These are phyloP conservation scores for Aleiodes sp. DNA, from an alignment of 1,140 invertebrate species.

Conservation along the genomic window DNA sequence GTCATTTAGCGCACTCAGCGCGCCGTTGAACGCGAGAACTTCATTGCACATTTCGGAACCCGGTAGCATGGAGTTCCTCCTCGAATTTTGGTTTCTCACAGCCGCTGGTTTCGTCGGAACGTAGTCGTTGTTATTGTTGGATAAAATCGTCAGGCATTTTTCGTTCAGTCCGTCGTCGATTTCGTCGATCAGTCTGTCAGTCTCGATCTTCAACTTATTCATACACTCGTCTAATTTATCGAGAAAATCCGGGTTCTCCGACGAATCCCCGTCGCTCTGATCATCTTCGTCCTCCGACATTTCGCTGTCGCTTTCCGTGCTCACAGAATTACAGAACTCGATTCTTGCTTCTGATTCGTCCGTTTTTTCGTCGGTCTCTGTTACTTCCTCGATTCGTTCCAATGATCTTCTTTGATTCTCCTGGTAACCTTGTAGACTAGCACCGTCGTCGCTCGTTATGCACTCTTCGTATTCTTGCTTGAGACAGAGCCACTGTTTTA, in stretches of 20 bases:
- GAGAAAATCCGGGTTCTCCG: slow-evolving; percentile 73
- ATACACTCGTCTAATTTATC: slow-evolving; percentile 77
- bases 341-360: slow-evolving; percentile 55
- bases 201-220: slow-evolving; percentile 75
- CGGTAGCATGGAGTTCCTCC: slow-evolving; percentile 62
- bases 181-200: slow-evolving; percentile 71
- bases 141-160: slow-evolving; percentile 42
- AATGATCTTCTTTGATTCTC: slow-evolving; percentile 69
- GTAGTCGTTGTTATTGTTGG: slow-evolving; percentile 42
- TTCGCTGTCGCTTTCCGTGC: slow-evolving; percentile 57
- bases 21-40: slow-evolving; percentile 55
- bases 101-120: slow-evolving; percentile 51
- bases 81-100: slow-evolving; percentile 55
- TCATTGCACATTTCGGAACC: slow-evolving; percentile 64
- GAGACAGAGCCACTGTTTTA: slow-evolving; percentile 85
- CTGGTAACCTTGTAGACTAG: slow-evolving; percentile 57
- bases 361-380: slow-evolving; percentile 64
- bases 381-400: slow-evolving; percentile 73
- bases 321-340: slow-evolving; percentile 48
- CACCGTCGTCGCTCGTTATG: slow-evolving; percentile 71
- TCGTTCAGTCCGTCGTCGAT: slow-evolving; percentile 54
- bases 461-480: slow-evolving; percentile 88
- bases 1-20: slow-evolving; percentile 40
- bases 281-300: slow-evolving; percentile 70
- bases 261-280: slow-evolving; percentile 71